Conservation (phyloP, 2,113 vertebrate species). For the Bombycilla garrulus region DNA sequence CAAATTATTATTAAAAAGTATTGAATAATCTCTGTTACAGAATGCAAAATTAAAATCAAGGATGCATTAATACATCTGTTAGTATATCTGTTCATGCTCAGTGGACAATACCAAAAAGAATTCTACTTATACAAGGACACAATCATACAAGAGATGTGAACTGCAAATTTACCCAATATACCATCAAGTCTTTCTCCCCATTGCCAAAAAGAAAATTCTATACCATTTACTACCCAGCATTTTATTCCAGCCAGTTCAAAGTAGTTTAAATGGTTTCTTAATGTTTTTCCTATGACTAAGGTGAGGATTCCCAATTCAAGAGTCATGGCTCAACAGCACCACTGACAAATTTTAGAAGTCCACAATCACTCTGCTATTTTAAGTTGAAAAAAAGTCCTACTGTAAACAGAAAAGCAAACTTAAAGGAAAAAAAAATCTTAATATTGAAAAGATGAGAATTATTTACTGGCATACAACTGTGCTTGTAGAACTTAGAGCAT, state of each 20-base stretch:
- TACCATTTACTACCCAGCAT: not conserved
- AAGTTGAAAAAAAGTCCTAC: not conserved
- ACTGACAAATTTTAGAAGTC: not conserved
- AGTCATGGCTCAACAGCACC: not conserved
- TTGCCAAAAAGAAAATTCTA: not conserved
- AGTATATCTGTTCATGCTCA: not conserved
- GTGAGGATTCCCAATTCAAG: not conserved
- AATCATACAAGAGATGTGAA: not conserved
- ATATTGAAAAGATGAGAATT: not conserved
- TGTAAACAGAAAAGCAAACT: not conserved
- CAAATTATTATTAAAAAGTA: not conserved
- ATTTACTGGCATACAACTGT: not conserved
- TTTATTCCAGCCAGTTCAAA: not conserved
- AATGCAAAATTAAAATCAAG: not conserved
- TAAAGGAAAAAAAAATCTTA: not conserved
- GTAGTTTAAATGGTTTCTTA: not conserved
- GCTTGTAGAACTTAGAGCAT: not conserved
- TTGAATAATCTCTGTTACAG: not conserved
- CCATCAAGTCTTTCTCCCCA: not conserved
- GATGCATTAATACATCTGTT: not conserved
- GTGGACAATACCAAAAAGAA: not conserved
- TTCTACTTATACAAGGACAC: not conserved
- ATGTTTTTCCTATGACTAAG: not conserved
- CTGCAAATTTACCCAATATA: not conserved
- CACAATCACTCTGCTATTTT: not conserved